A percentile compares a stretch with the other conserved stretches of the same genome.
These are phyloP conservation scores for Eciton burchellii DNA, from an alignment of 1,140 invertebrate genomes.

Conservation along the genomic window DNA sequence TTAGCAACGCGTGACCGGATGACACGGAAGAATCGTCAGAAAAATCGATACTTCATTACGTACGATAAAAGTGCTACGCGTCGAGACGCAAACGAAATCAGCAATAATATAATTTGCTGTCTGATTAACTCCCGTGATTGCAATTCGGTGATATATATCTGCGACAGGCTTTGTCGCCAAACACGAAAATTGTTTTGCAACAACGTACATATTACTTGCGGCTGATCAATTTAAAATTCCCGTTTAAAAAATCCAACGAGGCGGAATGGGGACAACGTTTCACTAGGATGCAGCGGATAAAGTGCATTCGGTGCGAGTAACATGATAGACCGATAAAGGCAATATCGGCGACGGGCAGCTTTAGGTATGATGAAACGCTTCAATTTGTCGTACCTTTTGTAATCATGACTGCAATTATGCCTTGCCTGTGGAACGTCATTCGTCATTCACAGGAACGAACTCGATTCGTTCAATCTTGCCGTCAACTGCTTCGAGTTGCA, in stretches of 20 bases:
- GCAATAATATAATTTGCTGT: conserved; percentile 36
- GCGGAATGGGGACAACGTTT: conserved; percentile 50
- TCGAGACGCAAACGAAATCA: conserved; percentile 26
- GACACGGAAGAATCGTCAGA: conserved; percentile 51
- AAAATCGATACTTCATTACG: conserved; percentile 54
- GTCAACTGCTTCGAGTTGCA: background rate
- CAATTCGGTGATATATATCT: background rate
- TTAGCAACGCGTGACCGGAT: conserved; percentile 37
- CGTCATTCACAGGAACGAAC: background rate
- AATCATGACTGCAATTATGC: background rate
- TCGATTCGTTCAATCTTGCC: conserved; percentile 1
- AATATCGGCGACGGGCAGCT: conserved; percentile 28
- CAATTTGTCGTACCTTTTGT: conserved; percentile 38
- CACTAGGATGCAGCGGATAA: conserved; percentile 49
- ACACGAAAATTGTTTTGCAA: conserved; percentile 36
- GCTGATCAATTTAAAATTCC: conserved; percentile 54
- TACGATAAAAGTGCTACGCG: conserved; percentile 44
- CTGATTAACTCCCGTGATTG: conserved; percentile 40
- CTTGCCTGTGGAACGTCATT: background rate
- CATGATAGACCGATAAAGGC: conserved; percentile 54
- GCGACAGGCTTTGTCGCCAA: background rate
- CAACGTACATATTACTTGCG: conserved; percentile 41
- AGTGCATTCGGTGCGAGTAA: conserved; percentile 53
- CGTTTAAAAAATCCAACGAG: conserved; percentile 47
- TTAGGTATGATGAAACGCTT: conserved; percentile 55